Percentiles rank a stretch among this genome's conserved stretches.
These are phyloP conservation scores for Dunckerocampus dactyliophorus DNA, from an alignment of 2,113 vertebrate species.

Conservation along the genomic window DNA sequence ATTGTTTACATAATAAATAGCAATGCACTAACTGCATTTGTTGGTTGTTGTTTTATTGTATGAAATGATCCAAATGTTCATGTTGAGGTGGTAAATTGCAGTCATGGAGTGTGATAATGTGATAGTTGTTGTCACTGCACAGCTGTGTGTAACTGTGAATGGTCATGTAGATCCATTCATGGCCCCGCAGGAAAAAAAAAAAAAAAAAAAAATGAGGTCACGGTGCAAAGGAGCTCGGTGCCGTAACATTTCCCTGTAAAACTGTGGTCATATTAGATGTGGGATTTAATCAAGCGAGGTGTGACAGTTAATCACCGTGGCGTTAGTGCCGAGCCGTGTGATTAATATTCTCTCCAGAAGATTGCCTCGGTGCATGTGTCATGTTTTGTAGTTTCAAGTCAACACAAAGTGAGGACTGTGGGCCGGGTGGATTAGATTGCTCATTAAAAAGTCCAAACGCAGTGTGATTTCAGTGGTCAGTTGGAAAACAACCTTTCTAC, in stretches of 20 bases:
- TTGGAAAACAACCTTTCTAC: no score
- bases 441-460: not conserved
- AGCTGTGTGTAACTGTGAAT: no score
- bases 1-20: no score
- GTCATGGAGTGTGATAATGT: no score
- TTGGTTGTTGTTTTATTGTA: no score
- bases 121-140: no score
- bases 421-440: not conserved
- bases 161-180: no score
- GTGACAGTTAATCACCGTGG: not conserved
- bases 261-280: not conserved
- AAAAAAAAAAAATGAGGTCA: no score
- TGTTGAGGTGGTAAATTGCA: no score
- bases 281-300: conserved; percentile 1
- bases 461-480: not conserved
- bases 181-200: no score
- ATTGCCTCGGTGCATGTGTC: not conserved
- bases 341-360: not conserved
- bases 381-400: not conserved
- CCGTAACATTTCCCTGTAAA: not conserved
- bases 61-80: no score
- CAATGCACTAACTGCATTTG: no score
- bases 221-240: not conserved
- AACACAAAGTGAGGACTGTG: not conserved
- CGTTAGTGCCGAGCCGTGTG: not conserved